Evolutionary conservation across 2,888 invertebrate genomes (phyloP).

Genomic region (Orthonychiurus folsomi): DNA sequence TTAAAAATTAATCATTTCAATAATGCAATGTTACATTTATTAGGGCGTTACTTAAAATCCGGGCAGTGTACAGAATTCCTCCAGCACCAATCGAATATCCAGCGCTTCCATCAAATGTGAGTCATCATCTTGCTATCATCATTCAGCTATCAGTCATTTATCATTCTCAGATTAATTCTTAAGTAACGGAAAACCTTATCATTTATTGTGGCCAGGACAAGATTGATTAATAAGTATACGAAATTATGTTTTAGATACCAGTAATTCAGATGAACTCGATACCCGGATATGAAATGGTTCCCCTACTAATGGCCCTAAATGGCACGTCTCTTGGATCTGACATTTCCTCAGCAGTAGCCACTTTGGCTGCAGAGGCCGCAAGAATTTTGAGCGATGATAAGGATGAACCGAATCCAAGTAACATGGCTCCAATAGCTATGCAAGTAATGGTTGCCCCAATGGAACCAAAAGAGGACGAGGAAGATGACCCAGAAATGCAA

Average conservation of each 20-base stretch:
- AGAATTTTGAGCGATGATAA: slow-evolving; percentile 28
- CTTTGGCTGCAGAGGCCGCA: slow-evolving; percentile 33
- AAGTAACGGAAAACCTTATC: neutral
- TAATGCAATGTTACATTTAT: too few relatives aligned
- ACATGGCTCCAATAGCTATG: slow-evolving; percentile 36
- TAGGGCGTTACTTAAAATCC: slow-evolving; percentile 90
- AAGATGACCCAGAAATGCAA: slow-evolving; percentile 12
- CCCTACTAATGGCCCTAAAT: slow-evolving; percentile 89
- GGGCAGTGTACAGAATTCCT: slow-evolving; percentile 70
- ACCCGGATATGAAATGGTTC: slow-evolving; percentile 80
- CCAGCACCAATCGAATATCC: slow-evolving; percentile 45
- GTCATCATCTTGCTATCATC: neutral
- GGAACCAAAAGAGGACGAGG: slow-evolving; percentile 16
- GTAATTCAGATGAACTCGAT: slow-evolving; percentile 40
- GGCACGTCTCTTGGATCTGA: slow-evolving; percentile 59
- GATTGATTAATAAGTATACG: slow-evolving; percentile 10
- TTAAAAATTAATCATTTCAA: too few relatives aligned
- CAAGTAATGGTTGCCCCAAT: slow-evolving; percentile 38
- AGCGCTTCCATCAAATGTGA: slow-evolving; percentile 56
- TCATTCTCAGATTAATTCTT: slow-evolving; percentile 2
- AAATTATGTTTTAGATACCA: slow-evolving; percentile 38
- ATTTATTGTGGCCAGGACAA: neutral
- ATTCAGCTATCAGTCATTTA: too few relatives aligned
- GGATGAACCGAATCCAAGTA: slow-evolving; percentile 17
- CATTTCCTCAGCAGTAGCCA: slow-evolving; percentile 28